These are phyloP conservation scores for Solea solea DNA, from an alignment of 2,113 vertebrate genomes.

Conservation along the genomic window DNA sequence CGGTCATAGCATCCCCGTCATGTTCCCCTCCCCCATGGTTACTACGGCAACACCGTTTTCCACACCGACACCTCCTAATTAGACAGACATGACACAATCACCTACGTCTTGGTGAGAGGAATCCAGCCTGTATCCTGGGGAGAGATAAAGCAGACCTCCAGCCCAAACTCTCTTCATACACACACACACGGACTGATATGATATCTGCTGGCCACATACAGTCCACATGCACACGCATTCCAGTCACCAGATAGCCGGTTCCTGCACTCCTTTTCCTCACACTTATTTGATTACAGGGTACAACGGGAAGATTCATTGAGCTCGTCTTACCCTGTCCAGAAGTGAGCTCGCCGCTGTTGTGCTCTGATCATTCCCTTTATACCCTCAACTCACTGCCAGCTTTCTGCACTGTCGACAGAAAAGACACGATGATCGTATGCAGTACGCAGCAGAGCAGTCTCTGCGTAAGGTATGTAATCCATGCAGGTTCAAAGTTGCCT, in stretches of 20 bases:
- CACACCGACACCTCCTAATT: slow-evolving; percentile 69
- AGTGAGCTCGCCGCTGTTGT: slow-evolving; percentile 37
- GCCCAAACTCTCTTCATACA: slow-evolving; percentile 44
- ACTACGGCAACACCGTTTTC: slow-evolving; percentile 66
- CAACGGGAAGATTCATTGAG: slow-evolving; percentile 45
- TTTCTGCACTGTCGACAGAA: slow-evolving; percentile 57
- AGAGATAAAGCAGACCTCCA: slow-evolving; percentile 61
- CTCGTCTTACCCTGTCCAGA: slow-evolving; percentile 71
- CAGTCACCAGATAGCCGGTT: slow-evolving; percentile 65
- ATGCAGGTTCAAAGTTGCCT: slow-evolving; percentile 41
- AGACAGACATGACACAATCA: slow-evolving; percentile 68
- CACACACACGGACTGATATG: slow-evolving; percentile 28
- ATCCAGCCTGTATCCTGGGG: slow-evolving; percentile 47
- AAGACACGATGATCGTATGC: slow-evolving; percentile 24
- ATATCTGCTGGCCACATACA: slow-evolving; percentile 66
- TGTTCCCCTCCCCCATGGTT: slow-evolving; percentile 52
- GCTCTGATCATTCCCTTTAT: slow-evolving; percentile 62
- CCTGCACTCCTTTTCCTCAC: slow-evolving; percentile 39
- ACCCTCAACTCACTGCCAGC: slow-evolving; percentile 60
- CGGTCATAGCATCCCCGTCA: slow-evolving; percentile 32
- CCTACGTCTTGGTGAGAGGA: slow-evolving; percentile 55
- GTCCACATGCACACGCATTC: slow-evolving; percentile 56
- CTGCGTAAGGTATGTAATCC: slow-evolving; percentile 52
- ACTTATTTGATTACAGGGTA: slow-evolving; percentile 60
- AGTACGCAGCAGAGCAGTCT: slow-evolving; percentile 50